phyloP scores from a whole-genome alignment of 2,797 vertebrate species.

The Coracias cyanogaster region DNA sequence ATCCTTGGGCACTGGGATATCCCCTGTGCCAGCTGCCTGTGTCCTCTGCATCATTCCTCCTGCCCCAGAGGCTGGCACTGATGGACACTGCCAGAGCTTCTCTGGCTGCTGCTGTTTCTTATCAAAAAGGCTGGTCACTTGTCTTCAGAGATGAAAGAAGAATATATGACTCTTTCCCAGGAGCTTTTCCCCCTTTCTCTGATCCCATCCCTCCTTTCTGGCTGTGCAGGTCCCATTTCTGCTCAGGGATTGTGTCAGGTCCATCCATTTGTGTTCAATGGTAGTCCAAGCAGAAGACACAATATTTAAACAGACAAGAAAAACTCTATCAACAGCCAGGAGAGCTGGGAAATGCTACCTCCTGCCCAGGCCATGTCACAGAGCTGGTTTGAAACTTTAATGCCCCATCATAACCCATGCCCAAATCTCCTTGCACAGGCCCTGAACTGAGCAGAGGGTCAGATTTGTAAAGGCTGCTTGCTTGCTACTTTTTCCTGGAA shows the following conservation, averaged over 20 bases:
- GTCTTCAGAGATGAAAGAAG: not conserved
- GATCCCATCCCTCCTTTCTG: not conserved
- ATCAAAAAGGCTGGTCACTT: not conserved
- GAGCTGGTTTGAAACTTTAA: not conserved
- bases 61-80: not conserved
- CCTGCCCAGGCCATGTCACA: not conserved
- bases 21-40: not conserved
- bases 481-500: constrained; percentile 53
- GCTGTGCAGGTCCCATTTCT: not conserved
- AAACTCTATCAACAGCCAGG: not conserved
- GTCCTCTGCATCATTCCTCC: not conserved
- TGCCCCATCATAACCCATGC: not conserved
- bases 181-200: not conserved
- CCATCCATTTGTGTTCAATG: rapidly evolving
- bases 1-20: not conserved
- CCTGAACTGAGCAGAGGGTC: not conserved
- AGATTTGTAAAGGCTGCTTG: not conserved
- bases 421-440: not conserved
- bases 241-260: not conserved
- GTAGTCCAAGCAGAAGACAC: not conserved
- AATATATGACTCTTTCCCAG: not conserved
- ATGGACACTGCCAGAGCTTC: not conserved
- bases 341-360: not conserved
- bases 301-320: not conserved
- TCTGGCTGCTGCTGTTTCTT: rapidly evolving